Evolutionary conservation across 1,140 invertebrate genomes (phyloP), one percentile per base, ranked within the genome.

Genomic region (Lerema accius): DNA sequence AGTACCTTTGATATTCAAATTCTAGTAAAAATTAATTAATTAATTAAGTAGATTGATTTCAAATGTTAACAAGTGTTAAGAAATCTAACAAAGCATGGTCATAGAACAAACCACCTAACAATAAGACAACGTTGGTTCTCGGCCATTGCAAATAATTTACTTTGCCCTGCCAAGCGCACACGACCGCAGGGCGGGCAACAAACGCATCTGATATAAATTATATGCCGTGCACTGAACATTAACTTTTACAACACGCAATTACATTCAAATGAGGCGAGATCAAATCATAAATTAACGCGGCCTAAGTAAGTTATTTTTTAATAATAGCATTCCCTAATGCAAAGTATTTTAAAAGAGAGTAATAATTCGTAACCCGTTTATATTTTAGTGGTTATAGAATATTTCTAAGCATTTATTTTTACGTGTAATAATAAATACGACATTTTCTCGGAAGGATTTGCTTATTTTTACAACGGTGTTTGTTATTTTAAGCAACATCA

Each of bases 401-500:
- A n/a, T n/a, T n/a, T n/a, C n/a, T n/a, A n/a, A n/a, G n/a, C n/a
- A n/a, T n/a, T n/a, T n/a, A n/a, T n/a, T n/a, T n/a, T n/a, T n/a
- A n/a, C 2, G 19, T 23, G 5, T 23, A 23, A 23, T 23, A 5
- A 23, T 23, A 23, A 23, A 23, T 23, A 23, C 19, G 19, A 2
- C 19, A 2, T 3, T 23, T 23, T 5, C 19, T 23, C 19, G 5
- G 19, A 23, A 15, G n/a, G n/a, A n/a, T n/a, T n/a, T n/a, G n/a
- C 40, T 53, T 13, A 6, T 63, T 14, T 48, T 63, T 39, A 58
- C 40, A 55, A 7, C 48, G 32, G 3, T 39, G 56, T 51, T 56
- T n/a, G 43, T 67, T 69, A 73, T 67, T 59, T 63, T 63, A 69
- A 32, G 56, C 32, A 63, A 67, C 32, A 65, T 76, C 50, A 67